Evolutionary conservation across 2,797 vertebrate genomes (phyloP), one percentile per base, ranked within the genome.

Genomic region (Adelosebastes latens): DNA sequence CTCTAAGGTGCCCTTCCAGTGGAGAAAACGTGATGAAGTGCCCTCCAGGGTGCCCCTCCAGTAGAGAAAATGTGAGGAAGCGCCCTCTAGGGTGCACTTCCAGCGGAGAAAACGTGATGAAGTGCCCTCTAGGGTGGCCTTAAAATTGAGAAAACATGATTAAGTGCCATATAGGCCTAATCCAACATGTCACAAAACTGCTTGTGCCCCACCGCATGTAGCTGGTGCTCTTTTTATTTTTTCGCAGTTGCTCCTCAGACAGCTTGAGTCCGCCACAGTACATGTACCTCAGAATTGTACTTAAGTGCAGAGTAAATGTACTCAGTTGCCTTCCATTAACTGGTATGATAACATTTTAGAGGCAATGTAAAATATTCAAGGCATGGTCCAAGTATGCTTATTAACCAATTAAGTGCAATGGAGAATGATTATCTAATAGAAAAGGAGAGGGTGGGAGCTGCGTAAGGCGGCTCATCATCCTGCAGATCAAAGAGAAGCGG

Each of bases 401-500:
- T 52, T 52, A 76, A 66, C 36, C 24, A 66, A 36, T 71, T 25
- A 62, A 52, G 31, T 77, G 32, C 22, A 39, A 24, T 80, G 20
- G 13, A 73, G 59, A 72, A 53, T 63, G 39, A 67, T 86, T 55
- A 70, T 84, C 20, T 68, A 69, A 84, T 25, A 67, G 34, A 31
- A 39, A 32, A 56, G 11, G 16, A 68, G 53, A 77, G 29, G 18
- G 25, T 74, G 62, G 49, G 42, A 79, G 79, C 71, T 69, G 56
- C 16, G 27, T 55, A 16, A 84, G 61, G 36, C 64, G 14, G 55
- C 39, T 77, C 10, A 60, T 80, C 58, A 34, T 76, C 39, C 36
- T 58, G 65, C 65, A 82, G 78, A 88, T 88, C 75, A 78, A 81
- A 89, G 82, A 87, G 74, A 78, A 81, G 46, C 25, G 18, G 61